Base-by-base conservation (phyloP, 2,113 vertebrate species). In the Telmatochromis bifrenatus region DNA sequence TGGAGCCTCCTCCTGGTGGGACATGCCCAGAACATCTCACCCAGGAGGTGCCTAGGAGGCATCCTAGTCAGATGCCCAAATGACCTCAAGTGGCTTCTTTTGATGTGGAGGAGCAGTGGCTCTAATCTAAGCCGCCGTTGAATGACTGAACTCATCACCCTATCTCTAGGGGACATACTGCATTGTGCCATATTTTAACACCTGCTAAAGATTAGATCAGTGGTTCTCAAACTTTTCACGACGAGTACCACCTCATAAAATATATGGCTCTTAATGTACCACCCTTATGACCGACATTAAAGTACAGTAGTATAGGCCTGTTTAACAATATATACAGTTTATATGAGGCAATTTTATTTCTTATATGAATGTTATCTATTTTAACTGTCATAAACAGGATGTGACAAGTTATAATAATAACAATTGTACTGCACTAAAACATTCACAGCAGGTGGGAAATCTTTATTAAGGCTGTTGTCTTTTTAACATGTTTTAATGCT, bases 101-200 rank as follows among this genome's bases (percentile, higher is more conserved):
- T 35, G 58, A 62, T 62, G 9, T 62, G 58, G 17, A 62, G 31
- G 9, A 35, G 58, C 9, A 62, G 3, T 62, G 58, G 17, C 58
- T 35, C 31, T 62, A 62, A 35, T 62, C 58, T 35, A 19, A 62
- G 58, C 31, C 0, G 0, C 9, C 4, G 1, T 19, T 62, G 31
- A n/a, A 62, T 62, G 31, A 35, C 58, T n/a, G 31, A 62, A 62
- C 58, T 35, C 58, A 19, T 62, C 58, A 35, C 31, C 58, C 58
- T n/a, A 5, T 62, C 58, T 62, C 58, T 62, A 62, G 58, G 58
- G 17, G 31, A 73, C 65, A 73, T 10, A 45, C 9, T 73, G 14
- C 13, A 26, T 39, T 26, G 13, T 17, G 13, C 9, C 14, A 73
- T 62, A 33, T 37, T 65, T 65, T n/a, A 13, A 65, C 33, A 65